phyloP scores from a whole-genome alignment of 2,888 invertebrate species.

The Drosophila incognita region DNA sequence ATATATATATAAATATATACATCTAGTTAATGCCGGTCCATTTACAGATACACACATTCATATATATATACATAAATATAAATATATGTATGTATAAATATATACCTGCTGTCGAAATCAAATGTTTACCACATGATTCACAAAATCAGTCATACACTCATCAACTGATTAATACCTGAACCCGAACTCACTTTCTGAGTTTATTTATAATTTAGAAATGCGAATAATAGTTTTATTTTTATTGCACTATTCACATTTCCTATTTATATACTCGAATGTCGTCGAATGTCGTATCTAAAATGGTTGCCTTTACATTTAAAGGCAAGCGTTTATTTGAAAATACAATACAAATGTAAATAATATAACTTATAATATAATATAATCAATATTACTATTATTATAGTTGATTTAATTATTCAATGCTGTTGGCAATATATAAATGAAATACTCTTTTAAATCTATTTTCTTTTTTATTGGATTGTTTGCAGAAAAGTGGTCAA shows the following conservation, averaged over 20 bases:
- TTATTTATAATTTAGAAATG: neutral
- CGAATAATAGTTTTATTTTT: neutral
- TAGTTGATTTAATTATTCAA: too few relatives aligned
- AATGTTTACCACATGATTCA: conserved; percentile 44
- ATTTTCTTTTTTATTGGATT: neutral
- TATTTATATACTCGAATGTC: neutral
- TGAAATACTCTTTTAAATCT: neutral
- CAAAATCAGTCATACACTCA: conserved; percentile 26
- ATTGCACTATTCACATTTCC: neutral
- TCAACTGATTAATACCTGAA: conserved; percentile 29
- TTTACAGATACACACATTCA: conserved; percentile 13
- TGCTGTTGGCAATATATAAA: neutral
- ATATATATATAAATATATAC: conserved; percentile 9
- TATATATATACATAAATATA: neutral
- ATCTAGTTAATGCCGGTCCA: conserved; percentile 50
- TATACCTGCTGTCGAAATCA: conserved; percentile 28
- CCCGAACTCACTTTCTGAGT: conserved; percentile 3
- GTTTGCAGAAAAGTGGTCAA: neutral
- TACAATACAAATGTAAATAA: too few relatives aligned
- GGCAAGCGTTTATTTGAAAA: too few relatives aligned
- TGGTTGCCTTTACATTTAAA: too few relatives aligned
- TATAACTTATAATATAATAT: too few relatives aligned
- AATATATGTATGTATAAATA: conserved; percentile 2
- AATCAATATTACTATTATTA: too few relatives aligned
- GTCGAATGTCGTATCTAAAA: too few relatives aligned